phyloP scores from a whole-genome alignment of 2,797 vertebrate species.

The Staurois parvus region DNA sequence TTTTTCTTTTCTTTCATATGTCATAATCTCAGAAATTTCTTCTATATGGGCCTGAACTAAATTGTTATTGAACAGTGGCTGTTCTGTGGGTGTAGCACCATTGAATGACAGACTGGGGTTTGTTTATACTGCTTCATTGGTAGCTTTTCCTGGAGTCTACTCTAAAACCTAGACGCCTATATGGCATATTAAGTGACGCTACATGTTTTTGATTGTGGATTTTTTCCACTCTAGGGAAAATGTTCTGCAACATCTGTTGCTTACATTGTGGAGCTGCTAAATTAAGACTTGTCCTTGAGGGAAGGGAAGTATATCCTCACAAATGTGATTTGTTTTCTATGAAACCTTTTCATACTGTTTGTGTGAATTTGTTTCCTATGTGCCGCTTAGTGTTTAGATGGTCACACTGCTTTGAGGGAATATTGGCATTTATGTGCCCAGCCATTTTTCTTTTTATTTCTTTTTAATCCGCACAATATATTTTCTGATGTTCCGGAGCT shows the following conservation, averaged over 20 bases:
- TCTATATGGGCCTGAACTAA: too few species aligned
- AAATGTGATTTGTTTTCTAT: slow-evolving; percentile 33
- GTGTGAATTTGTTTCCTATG: background rate
- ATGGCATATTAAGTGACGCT: background rate
- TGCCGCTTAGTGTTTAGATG: background rate
- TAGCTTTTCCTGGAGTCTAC: background rate
- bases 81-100: too few species aligned
- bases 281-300: slow-evolving; percentile 56
- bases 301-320: slow-evolving; percentile 34
- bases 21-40: too few species aligned
- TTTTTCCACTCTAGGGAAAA: slow-evolving; percentile 41
- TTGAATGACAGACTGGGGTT: too few species aligned
- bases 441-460: too few species aligned
- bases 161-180: background rate
- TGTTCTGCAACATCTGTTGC: slow-evolving; percentile 51
- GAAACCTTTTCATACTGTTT: slow-evolving; percentile 14
- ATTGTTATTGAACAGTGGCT: too few species aligned
- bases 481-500: background rate
- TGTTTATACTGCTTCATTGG: background rate
- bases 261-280: slow-evolving; percentile 46
- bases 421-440: background rate
- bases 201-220: slow-evolving; percentile 20
- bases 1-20: too few species aligned
- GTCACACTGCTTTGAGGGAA: background rate
- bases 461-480: too few species aligned